Conservation (phyloP, 2,797 vertebrate species). For the Parauchenoglanis punctatus region DNA sequence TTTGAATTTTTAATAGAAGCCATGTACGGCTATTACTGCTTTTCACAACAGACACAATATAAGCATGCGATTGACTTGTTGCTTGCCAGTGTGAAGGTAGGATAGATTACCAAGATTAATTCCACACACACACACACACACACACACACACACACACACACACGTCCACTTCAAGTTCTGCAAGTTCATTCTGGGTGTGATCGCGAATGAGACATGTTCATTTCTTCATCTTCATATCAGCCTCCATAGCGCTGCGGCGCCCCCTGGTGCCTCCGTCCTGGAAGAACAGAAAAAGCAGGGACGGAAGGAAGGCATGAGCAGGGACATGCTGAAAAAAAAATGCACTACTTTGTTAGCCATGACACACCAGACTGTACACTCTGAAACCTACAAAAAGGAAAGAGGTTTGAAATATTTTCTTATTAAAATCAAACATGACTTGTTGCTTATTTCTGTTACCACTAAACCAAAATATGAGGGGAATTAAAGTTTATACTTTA, state of each 20-base stretch:
- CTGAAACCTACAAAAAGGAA: conserved; percentile 7
- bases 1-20: background rate
- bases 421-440: background rate
- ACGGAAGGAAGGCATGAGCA: conserved; percentile 14
- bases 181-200: background rate
- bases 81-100: background rate
- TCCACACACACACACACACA: background rate
- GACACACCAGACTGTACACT: conserved; percentile 45
- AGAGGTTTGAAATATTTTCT: background rate
- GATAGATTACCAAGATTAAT: no score
- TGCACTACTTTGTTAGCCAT: background rate
- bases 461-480: background rate
- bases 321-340: conserved; percentile 6
- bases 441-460: background rate
- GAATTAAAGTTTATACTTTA: background rate
- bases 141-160: background rate
- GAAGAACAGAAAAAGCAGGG: conserved; percentile 55
- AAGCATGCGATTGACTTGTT: background rate
- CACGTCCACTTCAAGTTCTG: background rate
- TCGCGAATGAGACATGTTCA: conserved; percentile 58
- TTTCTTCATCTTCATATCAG: conserved; percentile 99
- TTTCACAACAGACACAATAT: background rate
- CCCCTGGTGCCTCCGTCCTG: conserved; percentile 98
- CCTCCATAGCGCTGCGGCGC: conserved; percentile 97
- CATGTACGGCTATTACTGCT: background rate